phyloP scores from a whole-genome alignment of 1,140 invertebrate genomes.

The Euwallacea fornicatus region DNA sequence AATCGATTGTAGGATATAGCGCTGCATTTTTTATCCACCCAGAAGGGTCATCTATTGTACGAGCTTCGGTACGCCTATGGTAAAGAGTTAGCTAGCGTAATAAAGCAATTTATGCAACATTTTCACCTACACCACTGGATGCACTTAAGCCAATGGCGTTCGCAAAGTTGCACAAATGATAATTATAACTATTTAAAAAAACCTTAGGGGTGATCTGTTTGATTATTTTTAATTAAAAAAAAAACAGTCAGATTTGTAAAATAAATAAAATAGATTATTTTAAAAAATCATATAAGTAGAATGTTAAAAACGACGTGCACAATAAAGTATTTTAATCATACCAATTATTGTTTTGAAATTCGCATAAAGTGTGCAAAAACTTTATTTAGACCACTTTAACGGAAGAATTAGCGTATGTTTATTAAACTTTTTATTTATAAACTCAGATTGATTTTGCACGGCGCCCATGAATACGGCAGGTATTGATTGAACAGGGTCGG shows the following conservation, averaged over 20 bases:
- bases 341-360: no score
- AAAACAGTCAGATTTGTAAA: not conserved
- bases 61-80: not conserved
- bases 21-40: no score
- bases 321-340: not conserved
- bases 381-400: not conserved
- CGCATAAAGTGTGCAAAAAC: not conserved
- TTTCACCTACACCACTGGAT: not conserved
- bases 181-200: not conserved
- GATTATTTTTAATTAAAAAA: not conserved
- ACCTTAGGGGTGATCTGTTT: not conserved
- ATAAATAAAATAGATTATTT: not conserved
- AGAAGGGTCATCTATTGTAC: not conserved
- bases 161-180: not conserved
- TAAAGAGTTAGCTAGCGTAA: not conserved
- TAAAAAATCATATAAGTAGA: not conserved
- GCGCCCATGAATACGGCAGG: constrained; percentile 9
- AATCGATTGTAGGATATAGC: no score
- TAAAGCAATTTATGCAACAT: not conserved
- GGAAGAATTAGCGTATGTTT: not conserved
- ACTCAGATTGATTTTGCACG: not conserved
- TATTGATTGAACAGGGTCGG: constrained; percentile 19
- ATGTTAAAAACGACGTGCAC: not conserved
- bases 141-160: not conserved
- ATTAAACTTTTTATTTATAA: constrained; percentile 1